Percentiles rank a stretch among this genome's conserved stretches.
Evolutionary conservation across 1,140 invertebrate genomes (phyloP).

Genomic region (Glossosoma conforme): DNA sequence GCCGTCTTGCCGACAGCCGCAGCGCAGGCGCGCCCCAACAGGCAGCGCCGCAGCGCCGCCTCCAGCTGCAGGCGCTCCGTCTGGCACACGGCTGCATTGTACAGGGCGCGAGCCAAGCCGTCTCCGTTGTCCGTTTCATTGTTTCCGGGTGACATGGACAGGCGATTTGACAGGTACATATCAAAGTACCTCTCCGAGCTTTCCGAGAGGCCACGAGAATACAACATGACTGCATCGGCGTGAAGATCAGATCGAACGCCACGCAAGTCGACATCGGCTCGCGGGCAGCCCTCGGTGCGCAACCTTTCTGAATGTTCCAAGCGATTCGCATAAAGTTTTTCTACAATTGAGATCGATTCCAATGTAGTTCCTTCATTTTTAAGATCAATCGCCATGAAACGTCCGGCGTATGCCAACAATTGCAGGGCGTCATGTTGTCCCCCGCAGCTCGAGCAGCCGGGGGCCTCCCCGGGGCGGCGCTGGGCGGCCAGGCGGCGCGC

Average conservation of each 20-base stretch:
- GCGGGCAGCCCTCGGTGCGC: no score
- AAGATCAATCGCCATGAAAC: no score
- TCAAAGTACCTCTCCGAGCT: conserved; percentile 9
- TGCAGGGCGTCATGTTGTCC: no score
- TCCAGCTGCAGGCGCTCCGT: conserved; percentile 13
- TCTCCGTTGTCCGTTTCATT: conserved; percentile 4
- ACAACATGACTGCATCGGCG: conserved; percentile 19
- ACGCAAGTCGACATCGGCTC: no score
- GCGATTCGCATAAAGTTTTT: no score
- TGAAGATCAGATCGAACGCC: conserved; percentile 20
- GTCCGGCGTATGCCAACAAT: no score
- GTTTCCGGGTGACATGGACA: conserved; percentile 8
- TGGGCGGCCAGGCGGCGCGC: no score
- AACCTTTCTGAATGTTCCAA: no score
- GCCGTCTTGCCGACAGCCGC: background rate
- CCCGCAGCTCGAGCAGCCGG: no score
- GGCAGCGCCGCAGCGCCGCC: conserved; percentile 21
- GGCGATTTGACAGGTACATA: conserved; percentile 9
- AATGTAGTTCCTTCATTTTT: no score
- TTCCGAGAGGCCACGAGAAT: conserved; percentile 9
- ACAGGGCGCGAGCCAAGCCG: conserved; percentile 19
- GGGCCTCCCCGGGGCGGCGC: no score
- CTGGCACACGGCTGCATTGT: conserved; percentile 25
- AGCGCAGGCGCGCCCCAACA: conserved; percentile 19
- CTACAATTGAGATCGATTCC: background rate